phyloP scores from a whole-genome alignment of 1,140 invertebrate species.

The Drosophila erecta region DNA sequence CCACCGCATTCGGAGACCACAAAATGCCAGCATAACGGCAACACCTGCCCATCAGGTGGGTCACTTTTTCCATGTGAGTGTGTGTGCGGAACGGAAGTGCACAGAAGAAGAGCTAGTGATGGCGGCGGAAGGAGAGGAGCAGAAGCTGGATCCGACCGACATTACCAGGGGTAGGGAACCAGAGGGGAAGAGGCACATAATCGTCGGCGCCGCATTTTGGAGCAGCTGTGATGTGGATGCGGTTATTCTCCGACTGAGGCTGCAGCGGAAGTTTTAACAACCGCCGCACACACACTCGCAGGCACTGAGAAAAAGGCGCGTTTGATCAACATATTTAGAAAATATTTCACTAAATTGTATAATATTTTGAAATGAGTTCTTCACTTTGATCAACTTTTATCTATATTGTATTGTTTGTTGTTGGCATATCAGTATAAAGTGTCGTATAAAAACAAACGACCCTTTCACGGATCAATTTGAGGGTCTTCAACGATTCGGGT shows the following conservation, averaged over 20 bases:
- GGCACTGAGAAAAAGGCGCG: not conserved
- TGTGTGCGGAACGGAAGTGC: slow-evolving; percentile 57
- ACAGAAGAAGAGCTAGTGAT: slow-evolving; percentile 55
- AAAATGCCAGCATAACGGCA: slow-evolving; percentile 56
- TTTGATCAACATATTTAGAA: not conserved
- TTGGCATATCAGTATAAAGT: too few species aligned
- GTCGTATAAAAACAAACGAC: too few species aligned
- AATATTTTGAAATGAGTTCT: too few species aligned
- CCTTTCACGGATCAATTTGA: too few species aligned
- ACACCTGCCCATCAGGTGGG: slow-evolving; percentile 60
- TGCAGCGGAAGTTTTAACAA: slow-evolving; percentile 71
- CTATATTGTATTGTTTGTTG: too few species aligned
- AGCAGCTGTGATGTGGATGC: slow-evolving; percentile 65
- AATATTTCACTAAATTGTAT: too few species aligned
- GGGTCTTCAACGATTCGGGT: too few species aligned
- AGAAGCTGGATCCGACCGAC: slow-evolving; percentile 17
- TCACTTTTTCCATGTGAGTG: slow-evolving; percentile 9
- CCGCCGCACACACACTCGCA: slow-evolving; percentile 24
- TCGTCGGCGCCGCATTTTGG: slow-evolving; percentile 55
- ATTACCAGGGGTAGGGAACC: not conserved
- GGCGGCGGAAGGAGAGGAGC: slow-evolving; percentile 6
- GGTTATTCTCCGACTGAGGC: slow-evolving; percentile 51
- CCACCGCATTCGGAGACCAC: slow-evolving; percentile 38
- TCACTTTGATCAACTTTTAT: too few species aligned
- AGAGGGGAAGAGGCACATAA: slow-evolving; percentile 3